Evolutionary conservation across 2,113 vertebrate genomes (phyloP).

Genomic region (Elephantulus edwardii): DNA sequence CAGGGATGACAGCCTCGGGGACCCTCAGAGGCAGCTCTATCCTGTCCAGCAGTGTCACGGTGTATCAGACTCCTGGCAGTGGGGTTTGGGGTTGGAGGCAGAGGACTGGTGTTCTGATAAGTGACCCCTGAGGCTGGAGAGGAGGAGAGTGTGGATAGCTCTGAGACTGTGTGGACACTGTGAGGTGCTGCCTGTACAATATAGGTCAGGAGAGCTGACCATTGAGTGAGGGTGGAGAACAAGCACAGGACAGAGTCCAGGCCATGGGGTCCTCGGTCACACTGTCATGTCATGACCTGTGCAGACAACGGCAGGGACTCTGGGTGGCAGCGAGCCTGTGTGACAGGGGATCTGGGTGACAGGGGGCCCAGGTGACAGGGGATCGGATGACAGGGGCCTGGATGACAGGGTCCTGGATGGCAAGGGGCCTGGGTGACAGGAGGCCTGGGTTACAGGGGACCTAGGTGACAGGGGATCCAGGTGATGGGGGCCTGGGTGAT

Average conservation of each 20-base stretch:
- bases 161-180: neutral
- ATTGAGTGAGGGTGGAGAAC: too few species aligned
- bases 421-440: neutral
- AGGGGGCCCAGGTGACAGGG: too few species aligned
- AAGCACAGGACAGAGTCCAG: too few species aligned
- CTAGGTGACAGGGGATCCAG: too few species aligned
- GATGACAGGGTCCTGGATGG: too few species aligned
- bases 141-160: neutral
- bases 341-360: too few species aligned
- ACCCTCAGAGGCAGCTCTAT: too few species aligned
- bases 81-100: too few species aligned
- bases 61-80: too few species aligned
- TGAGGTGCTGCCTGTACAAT: neutral
- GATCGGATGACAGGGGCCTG: neutral
- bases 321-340: neutral
- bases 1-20: fast-evolving
- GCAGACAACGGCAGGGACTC: neutral
- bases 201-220: neutral
- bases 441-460: neutral
- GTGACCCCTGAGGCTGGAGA: neutral
- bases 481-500: too few species aligned
- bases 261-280: neutral
- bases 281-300: neutral
- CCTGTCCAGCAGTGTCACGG: too few species aligned
- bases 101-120: neutral